Percentiles rank a stretch among this genome's conserved stretches.
Evolutionary conservation across 2,888 invertebrate species (phyloP).

Genomic region (Nomada fabriciana): DNA sequence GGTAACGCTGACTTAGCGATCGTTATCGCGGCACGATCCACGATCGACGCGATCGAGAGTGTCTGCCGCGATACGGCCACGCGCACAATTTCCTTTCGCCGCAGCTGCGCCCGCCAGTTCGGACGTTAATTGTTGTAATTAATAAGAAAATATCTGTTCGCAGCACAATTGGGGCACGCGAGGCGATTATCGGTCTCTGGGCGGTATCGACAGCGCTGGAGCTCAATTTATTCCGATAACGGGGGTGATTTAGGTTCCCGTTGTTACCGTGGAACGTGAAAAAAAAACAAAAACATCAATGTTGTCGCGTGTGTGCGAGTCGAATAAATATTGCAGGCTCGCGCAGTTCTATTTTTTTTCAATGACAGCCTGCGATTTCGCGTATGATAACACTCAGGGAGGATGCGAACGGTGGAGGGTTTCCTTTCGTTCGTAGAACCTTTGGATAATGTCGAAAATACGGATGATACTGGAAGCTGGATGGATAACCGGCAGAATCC

Average conservation of each 20-base stretch:
- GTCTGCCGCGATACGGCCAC: slow-evolving; percentile 43
- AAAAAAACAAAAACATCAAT: not conserved
- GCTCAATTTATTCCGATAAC: slow-evolving; percentile 14
- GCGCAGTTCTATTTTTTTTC: slow-evolving; percentile 50
- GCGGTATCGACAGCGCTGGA: not conserved
- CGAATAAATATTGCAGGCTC: not conserved
- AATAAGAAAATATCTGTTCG: slow-evolving; percentile 45
- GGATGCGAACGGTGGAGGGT: slow-evolving; percentile 43
- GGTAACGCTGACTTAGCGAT: slow-evolving; percentile 60
- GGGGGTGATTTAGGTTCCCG: not conserved
- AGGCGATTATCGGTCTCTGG: slow-evolving; percentile 9
- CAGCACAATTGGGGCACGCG: not conserved
- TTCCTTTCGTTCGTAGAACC: slow-evolving; percentile 65
- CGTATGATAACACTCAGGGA: slow-evolving; percentile 51
- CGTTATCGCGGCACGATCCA: slow-evolving; percentile 53
- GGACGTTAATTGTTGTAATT: slow-evolving; percentile 47
- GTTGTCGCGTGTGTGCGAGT: not conserved
- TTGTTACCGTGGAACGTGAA: not conserved
- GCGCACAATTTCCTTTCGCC: not conserved
- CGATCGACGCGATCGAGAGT: slow-evolving; percentile 31
- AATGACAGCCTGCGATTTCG: slow-evolving; percentile 45
- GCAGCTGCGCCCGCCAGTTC: slow-evolving; percentile 10
- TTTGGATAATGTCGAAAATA: slow-evolving; percentile 54
- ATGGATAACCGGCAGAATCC: slow-evolving; percentile 73
- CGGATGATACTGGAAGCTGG: slow-evolving; percentile 33